Conservation (phyloP, 2,888 invertebrate genomes). For the Leptothorax acervorum region DNA sequence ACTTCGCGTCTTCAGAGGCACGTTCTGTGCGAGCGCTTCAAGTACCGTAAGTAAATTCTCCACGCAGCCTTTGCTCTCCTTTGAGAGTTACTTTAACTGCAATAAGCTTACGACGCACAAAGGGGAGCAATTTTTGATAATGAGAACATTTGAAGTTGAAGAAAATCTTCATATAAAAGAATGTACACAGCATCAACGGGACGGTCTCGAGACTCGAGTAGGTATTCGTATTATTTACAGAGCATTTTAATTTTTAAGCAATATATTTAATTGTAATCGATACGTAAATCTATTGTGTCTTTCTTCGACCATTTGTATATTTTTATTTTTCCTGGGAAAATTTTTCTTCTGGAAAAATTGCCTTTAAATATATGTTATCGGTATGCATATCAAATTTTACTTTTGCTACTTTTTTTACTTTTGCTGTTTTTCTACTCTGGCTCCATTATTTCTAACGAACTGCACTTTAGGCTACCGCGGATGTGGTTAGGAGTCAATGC, state of each 20-base stretch:
- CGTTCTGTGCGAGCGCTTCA: not conserved
- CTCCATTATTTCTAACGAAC: not conserved
- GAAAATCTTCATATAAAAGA: not conserved
- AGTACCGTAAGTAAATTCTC: slow-evolving; percentile 49
- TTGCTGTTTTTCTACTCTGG: not conserved
- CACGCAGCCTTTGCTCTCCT: slow-evolving; percentile 7
- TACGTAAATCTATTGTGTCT: not conserved
- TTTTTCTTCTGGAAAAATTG: not conserved
- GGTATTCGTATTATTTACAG: not conserved
- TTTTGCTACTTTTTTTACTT: not conserved
- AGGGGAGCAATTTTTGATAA: slow-evolving; percentile 46
- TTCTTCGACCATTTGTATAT: not conserved
- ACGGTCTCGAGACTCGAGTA: not conserved
- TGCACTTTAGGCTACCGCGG: not conserved
- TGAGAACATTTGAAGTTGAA: slow-evolving; percentile 10
- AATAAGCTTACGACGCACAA: slow-evolving; percentile 36
- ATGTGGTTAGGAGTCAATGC: slow-evolving; percentile 16
- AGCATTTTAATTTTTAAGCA: not conserved
- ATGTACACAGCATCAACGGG: not conserved
- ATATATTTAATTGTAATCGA: not conserved
- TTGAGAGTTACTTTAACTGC: slow-evolving; percentile 38
- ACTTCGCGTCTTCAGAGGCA: slow-evolving; percentile 25
- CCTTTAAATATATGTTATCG: not conserved
- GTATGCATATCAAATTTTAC: not conserved
- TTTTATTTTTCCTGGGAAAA: not conserved